Conservation (phyloP, 2,888 invertebrate genomes). For the Villa cingulata region DNA sequence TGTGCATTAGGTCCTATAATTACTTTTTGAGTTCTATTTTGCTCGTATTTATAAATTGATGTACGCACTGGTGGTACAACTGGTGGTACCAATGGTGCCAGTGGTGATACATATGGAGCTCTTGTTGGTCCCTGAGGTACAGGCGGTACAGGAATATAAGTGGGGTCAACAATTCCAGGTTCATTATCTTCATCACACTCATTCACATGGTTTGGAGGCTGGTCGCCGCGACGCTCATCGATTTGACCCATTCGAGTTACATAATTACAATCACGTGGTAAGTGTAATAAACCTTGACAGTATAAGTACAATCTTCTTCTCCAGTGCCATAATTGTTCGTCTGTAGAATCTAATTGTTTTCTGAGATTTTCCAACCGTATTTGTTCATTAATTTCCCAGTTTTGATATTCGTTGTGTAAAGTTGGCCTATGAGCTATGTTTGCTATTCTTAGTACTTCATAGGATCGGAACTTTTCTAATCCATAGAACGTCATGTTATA, state of each 20-base stretch:
- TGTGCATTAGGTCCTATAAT: background rate
- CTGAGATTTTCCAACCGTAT: constrained; percentile 18
- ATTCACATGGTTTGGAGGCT: constrained; percentile 28
- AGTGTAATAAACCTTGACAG: constrained; percentile 25
- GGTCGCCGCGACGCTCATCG: constrained; percentile 33
- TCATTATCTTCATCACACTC: constrained; percentile 28
- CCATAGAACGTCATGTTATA: constrained; percentile 24
- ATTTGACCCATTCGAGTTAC: constrained; percentile 19
- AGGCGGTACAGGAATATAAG: constrained; percentile 12
- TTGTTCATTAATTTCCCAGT: constrained; percentile 21
- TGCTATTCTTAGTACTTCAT: constrained; percentile 23
- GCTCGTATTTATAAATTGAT: background rate
- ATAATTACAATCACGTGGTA: constrained; percentile 14
- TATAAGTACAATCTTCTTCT: constrained; percentile 26
- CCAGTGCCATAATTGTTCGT: constrained; percentile 23
- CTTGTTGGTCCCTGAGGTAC: constrained; percentile 3
- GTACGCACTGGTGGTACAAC: background rate
- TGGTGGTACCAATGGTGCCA: no score
- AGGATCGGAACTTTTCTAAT: constrained; percentile 27
- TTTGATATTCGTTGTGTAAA: constrained; percentile 18
- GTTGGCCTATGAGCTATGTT: constrained; percentile 24
- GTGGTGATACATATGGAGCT: constrained; percentile 4
- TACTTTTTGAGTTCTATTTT: background rate
- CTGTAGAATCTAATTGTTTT: constrained; percentile 18
- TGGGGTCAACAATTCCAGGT: constrained; percentile 22